These are phyloP conservation scores for Vannuccia rotundouncinata DNA, from an alignment of 2,888 invertebrate genomes.

Conservation along the genomic window DNA sequence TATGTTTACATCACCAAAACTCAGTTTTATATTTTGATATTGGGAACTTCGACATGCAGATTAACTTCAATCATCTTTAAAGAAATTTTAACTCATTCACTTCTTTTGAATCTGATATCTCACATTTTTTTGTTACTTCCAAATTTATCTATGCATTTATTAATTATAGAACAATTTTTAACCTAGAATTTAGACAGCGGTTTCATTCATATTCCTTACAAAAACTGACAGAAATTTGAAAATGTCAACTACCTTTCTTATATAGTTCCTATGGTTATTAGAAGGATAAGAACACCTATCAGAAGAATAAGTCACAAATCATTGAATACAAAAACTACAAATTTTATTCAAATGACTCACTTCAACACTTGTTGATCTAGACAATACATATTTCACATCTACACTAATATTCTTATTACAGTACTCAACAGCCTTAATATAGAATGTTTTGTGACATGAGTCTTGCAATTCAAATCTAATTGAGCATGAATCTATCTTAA, in stretches of 20 bases:
- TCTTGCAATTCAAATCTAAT: background rate
- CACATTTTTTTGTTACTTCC: too few species aligned
- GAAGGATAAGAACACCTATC: background rate
- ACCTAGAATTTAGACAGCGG: too few species aligned
- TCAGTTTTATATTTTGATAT: background rate
- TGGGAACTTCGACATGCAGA: background rate
- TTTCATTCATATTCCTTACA: background rate
- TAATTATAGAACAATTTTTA: too few species aligned
- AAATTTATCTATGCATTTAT: too few species aligned
- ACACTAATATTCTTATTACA: background rate
- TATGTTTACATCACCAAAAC: too few species aligned
- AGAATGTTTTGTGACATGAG: background rate
- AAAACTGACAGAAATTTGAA: background rate
- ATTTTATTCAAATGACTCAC: background rate
- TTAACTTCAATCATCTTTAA: background rate
- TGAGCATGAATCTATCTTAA: background rate
- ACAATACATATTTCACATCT: background rate
- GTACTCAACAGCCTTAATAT: background rate
- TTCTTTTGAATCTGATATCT: too few species aligned
- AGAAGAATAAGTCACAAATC: background rate
- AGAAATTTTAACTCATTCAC: background rate
- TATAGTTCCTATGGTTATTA: background rate
- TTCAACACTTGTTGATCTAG: background rate
- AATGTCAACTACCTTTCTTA: background rate
- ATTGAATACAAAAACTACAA: background rate